Evolutionary conservation across 2,888 invertebrate species (phyloP).

Genomic region (Dioctria rufipes): DNA sequence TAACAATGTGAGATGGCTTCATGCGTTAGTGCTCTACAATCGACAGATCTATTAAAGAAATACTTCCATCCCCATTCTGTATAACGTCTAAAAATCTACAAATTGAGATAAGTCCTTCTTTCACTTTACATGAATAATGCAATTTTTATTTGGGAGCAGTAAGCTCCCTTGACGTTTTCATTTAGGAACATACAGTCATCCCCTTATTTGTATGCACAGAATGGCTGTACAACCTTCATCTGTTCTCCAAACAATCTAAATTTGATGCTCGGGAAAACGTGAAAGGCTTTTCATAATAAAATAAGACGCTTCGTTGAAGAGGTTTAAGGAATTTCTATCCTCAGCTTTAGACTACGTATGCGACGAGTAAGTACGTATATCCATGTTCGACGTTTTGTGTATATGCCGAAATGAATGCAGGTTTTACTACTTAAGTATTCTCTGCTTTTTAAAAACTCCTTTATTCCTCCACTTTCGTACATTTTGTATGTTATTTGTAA

Average conservation of each 20-base stretch:
- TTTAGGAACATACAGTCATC: background rate
- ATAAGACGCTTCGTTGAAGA: constrained; percentile 27
- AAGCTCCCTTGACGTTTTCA: background rate
- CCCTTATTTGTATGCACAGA: constrained; percentile 31
- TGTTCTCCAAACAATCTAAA: constrained; percentile 24
- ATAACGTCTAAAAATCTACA: background rate
- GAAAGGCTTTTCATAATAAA: constrained; percentile 33
- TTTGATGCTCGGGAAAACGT: constrained; percentile 26
- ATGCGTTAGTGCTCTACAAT: too few species aligned
- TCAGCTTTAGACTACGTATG: background rate
- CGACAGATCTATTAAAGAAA: too few species aligned
- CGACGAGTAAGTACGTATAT: background rate
- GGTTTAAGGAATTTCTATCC: constrained; percentile 2
- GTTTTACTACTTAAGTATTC: background rate
- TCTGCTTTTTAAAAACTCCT: background rate
- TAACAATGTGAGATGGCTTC: too few species aligned
- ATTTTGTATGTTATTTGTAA: constrained; percentile 1
- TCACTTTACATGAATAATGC: constrained; percentile 32
- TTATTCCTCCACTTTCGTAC: background rate
- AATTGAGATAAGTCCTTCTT: constrained; percentile 15
- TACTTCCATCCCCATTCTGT: background rate
- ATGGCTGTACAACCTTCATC: constrained; percentile 17
- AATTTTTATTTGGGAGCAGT: constrained; percentile 15
- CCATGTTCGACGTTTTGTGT: background rate
- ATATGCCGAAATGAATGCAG: background rate